Conservation (phyloP, 2,797 vertebrate genomes). For the Lepus oiostolus region DNA sequence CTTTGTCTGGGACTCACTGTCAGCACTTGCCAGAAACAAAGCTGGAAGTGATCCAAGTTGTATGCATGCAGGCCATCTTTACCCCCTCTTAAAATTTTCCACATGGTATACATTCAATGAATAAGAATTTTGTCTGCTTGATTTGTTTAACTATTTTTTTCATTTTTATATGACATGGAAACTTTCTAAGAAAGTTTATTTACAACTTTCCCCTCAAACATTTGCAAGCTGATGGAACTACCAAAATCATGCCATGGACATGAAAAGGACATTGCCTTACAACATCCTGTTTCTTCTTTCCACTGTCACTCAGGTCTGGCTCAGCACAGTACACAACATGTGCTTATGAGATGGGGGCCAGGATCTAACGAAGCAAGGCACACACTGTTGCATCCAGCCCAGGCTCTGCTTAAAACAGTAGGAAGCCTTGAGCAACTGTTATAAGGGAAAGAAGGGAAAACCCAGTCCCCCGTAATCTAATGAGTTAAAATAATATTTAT, state of each 20-base stretch:
- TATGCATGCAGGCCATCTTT: not conserved
- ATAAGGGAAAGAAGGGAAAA: not conserved
- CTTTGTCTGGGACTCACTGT: not conserved
- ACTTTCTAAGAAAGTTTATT: not conserved
- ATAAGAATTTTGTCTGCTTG: constrained; percentile 4
- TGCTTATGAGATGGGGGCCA: not conserved
- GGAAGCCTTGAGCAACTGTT: not conserved
- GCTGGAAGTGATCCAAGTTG: not conserved
- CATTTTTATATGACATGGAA: constrained; percentile 55
- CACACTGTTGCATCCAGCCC: not conserved
- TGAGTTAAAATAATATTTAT: constrained; percentile 62
- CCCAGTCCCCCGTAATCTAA: constrained; percentile 8
- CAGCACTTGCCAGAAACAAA: not conserved
- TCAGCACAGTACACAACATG: not conserved
- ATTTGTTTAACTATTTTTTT: constrained; percentile 23
- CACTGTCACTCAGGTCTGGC: not conserved
- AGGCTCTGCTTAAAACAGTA: not conserved
- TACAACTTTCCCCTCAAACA: not conserved
- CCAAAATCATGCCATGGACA: not conserved
- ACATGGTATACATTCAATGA: not conserved
- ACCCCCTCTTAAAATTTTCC: not conserved
- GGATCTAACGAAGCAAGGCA: not conserved
- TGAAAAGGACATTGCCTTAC: not conserved
- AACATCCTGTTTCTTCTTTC: not conserved
- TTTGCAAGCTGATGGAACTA: not conserved